These are phyloP conservation scores for Indicator maculatus DNA, from an alignment of 2,113 vertebrate species.

Conservation along the genomic window DNA sequence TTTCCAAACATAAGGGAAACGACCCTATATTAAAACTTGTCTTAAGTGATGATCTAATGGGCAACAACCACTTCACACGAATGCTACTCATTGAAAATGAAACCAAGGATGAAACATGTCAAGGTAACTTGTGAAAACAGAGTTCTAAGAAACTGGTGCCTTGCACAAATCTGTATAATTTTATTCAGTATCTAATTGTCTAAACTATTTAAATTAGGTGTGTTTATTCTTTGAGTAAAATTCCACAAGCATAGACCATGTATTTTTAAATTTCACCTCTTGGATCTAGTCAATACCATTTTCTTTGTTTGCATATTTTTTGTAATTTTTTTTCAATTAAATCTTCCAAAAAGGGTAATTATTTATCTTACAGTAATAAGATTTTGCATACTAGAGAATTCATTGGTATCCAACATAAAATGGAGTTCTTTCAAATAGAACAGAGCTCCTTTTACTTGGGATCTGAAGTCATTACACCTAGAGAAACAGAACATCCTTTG, in stretches of 20 bases:
- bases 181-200: neutral
- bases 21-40: neutral
- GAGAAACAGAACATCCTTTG: slow-evolving; percentile 62
- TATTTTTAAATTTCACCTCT: neutral
- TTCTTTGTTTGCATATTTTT: neutral
- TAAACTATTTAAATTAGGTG: neutral
- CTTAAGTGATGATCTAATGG: neutral
- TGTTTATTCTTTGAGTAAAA: neutral
- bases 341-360: slow-evolving; percentile 10
- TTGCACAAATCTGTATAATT: neutral
- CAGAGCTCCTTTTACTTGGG: slow-evolving; percentile 65
- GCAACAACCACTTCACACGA: neutral
- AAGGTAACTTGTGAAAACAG: neutral
- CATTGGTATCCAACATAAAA: slow-evolving; percentile 41
- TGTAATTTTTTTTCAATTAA: neutral
- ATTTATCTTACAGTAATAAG: slow-evolving; percentile 9
- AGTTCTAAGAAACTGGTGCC: neutral
- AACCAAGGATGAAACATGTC: neutral
- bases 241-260: neutral
- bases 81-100: neutral
- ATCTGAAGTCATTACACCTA: slow-evolving; percentile 25
- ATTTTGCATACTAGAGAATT: slow-evolving; percentile 26
- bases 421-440: slow-evolving; percentile 64
- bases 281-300: neutral
- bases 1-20: neutral